A percentile compares a stretch with the other conserved stretches of the same genome.
These are phyloP conservation scores for Lerista edwardsae DNA, from an alignment of 2,797 vertebrate species.

Conservation along the genomic window DNA sequence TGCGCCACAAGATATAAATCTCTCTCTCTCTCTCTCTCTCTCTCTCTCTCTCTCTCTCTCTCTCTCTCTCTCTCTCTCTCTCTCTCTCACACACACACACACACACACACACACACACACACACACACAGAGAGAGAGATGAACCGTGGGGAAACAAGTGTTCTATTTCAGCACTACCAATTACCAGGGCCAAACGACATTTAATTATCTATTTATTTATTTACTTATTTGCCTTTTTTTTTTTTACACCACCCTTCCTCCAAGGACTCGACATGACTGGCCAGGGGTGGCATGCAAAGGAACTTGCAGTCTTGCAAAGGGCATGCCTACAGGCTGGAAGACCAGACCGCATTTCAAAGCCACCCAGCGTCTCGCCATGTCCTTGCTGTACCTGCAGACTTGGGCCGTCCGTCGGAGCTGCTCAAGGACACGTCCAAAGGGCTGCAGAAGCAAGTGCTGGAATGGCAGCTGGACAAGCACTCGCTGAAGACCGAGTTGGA, in stretches of 20 bases:
- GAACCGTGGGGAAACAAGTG: neutral
- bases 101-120: too few species aligned
- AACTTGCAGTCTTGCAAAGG: too few species aligned
- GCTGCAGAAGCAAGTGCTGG: conserved; percentile 90
- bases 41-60: too few species aligned
- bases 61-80: too few species aligned
- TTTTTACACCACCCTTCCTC: too few species aligned
- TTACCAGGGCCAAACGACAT: too few species aligned
- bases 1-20: too few species aligned
- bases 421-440: conserved; percentile 87
- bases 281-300: neutral
- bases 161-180: neutral
- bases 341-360: conserved; percentile 35
- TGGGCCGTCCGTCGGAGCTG: conserved; percentile 84
- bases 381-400: conserved; percentile 81
- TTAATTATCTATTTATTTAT: too few species aligned
- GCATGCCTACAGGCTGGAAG: too few species aligned
- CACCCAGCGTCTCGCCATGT: conserved; percentile 21
- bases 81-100: neutral
- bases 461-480: conserved; percentile 93
- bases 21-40: too few species aligned
- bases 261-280: neutral
- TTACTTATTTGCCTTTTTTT: too few species aligned
- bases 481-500: conserved; percentile 98
- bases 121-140: too few species aligned